These are phyloP conservation scores for Enoplosus armatus DNA, from an alignment of 2,797 vertebrate species.

Conservation along the genomic window DNA sequence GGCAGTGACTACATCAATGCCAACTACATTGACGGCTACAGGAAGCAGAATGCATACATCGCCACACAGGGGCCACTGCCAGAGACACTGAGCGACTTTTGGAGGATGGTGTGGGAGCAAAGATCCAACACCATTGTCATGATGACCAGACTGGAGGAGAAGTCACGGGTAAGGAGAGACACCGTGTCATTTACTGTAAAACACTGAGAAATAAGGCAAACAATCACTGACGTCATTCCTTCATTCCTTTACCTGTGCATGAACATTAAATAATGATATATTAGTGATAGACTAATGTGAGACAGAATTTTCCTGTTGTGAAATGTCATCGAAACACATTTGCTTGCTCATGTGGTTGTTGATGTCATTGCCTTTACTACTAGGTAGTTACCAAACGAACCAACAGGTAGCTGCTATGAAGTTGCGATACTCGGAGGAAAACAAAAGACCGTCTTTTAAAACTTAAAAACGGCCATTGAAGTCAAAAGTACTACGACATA, in stretches of 20 bases:
- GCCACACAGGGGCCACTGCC: constrained; percentile 97
- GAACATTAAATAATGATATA: neutral
- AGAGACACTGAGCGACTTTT: constrained; percentile 98
- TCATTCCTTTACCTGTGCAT: constrained; percentile 8
- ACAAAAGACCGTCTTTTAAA: constrained; percentile 16
- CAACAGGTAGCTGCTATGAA: neutral
- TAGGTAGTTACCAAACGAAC: neutral
- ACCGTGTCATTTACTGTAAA: neutral
- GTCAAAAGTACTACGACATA: neutral
- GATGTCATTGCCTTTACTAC: too few species aligned
- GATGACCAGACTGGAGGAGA: constrained; percentile 99
- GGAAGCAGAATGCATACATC: constrained; percentile 99
- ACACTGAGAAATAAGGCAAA: neutral
- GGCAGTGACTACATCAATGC: constrained; percentile 97
- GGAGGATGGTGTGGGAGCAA: constrained; percentile 99
- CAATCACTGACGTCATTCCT: constrained; percentile 8
- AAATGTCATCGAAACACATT: too few species aligned
- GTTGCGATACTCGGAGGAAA: neutral
- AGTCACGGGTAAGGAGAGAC: constrained; percentile 84
- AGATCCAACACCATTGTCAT: constrained; percentile 95
- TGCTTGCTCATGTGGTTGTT: too few species aligned
- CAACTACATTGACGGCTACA: constrained; percentile 98
- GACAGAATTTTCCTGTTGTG: too few species aligned
- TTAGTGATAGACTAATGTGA: neutral
- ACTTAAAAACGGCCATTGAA: constrained; percentile 3